These are phyloP conservation scores for Heliconius nattereri DNA, from an alignment of 1,140 invertebrate species.

Conservation along the genomic window DNA sequence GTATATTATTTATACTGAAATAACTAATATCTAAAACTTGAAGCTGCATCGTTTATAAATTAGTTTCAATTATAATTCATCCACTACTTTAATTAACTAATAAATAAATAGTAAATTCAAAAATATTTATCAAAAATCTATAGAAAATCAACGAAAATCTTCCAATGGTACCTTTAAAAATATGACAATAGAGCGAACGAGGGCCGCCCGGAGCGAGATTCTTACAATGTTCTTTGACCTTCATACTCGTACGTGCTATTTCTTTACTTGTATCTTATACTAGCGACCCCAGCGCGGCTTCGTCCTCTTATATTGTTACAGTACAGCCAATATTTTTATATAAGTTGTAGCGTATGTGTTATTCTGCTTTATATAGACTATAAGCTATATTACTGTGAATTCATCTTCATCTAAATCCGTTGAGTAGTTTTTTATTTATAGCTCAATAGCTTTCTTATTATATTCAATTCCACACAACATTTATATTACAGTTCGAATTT, in stretches of 20 bases:
- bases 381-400: too few species aligned
- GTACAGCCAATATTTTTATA: too few species aligned
- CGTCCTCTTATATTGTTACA: background rate
- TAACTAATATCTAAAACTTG: too few species aligned
- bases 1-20: too few species aligned
- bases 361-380: too few species aligned
- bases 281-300: background rate
- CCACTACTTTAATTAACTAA: background rate
- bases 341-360: too few species aligned
- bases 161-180: background rate
- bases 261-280: background rate
- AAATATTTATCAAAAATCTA: background rate
- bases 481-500: too few species aligned
- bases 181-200: background rate
- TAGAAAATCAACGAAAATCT: background rate
- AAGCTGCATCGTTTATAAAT: background rate
- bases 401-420: too few species aligned
- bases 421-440: too few species aligned
- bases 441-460: too few species aligned
- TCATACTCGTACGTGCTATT: background rate
- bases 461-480: too few species aligned
- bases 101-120: background rate
- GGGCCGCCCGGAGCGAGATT: background rate
- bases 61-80: background rate
- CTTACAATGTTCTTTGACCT: slow-evolving; percentile 12